Percentiles rank a stretch among this genome's conserved stretches.
Conservation (phyloP, 2,113 vertebrate species). For the Pedionomus torquatus region DNA sequence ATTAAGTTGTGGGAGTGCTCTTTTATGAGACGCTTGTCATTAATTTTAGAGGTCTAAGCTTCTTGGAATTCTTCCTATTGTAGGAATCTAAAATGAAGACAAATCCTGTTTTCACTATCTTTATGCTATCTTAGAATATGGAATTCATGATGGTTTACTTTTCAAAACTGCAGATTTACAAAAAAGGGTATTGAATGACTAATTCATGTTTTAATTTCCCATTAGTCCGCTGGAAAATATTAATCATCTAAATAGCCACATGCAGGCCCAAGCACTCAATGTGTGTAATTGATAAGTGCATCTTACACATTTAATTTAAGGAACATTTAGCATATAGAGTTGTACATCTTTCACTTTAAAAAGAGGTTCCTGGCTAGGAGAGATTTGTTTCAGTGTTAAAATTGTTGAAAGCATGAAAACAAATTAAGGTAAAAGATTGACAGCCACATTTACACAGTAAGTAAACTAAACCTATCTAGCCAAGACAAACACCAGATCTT, state of each 20-base stretch:
- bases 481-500: neutral
- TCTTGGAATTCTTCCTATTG: neutral
- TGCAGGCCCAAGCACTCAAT: neutral
- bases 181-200: neutral
- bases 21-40: neutral
- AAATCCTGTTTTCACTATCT: neutral
- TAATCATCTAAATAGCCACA: neutral
- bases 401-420: neutral
- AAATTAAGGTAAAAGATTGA: neutral
- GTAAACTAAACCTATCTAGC: neutral
- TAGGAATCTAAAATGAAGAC: neutral
- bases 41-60: neutral
- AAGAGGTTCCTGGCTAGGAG: accelerated
- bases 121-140: neutral
- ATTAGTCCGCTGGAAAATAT: neutral
- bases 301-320: neutral
- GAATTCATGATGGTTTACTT: neutral
- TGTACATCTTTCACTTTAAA: neutral
- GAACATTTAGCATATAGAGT: neutral
- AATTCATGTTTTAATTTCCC: neutral
- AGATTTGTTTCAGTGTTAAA: neutral
- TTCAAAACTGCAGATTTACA: neutral
- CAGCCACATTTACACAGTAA: neutral
- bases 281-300: neutral
- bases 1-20: neutral